phyloP scores from a whole-genome alignment of 2,113 vertebrate species.

The Apistogramma diplotaenia region DNA sequence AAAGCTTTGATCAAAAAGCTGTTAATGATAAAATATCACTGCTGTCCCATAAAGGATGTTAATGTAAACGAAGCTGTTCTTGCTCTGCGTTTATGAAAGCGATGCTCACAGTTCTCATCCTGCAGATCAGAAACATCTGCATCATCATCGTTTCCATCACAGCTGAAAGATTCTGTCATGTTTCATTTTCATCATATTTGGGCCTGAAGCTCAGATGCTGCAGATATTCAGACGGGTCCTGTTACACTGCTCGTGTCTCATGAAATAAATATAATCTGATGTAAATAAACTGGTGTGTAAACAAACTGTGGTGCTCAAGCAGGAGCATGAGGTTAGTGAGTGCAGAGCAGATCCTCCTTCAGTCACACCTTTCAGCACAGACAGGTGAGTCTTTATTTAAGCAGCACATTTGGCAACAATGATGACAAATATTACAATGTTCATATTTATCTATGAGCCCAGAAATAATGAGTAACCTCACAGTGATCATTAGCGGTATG shows the following conservation, averaged over 20 bases:
- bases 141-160: background rate
- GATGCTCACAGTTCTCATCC: too few species aligned
- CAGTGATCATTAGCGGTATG: background rate
- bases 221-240: background rate
- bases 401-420: background rate
- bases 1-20: too few species aligned
- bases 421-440: slow-evolving; percentile 7
- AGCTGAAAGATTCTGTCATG: background rate
- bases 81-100: too few species aligned
- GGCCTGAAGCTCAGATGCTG: background rate
- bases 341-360: too few species aligned
- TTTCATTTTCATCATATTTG: background rate
- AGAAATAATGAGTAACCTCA: background rate
- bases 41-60: too few species aligned
- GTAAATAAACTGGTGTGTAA: too few species aligned
- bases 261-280: background rate
- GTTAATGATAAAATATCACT: too few species aligned
- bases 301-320: too few species aligned
- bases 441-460: background rate
- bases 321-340: too few species aligned
- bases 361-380: background rate
- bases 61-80: too few species aligned
- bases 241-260: background rate
- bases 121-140: background rate
- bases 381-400: background rate